Percentiles rank a stretch among this genome's conserved stretches.
phyloP scores from a whole-genome alignment of 2,888 invertebrate species.

The Melikaiella ostensackeni region DNA sequence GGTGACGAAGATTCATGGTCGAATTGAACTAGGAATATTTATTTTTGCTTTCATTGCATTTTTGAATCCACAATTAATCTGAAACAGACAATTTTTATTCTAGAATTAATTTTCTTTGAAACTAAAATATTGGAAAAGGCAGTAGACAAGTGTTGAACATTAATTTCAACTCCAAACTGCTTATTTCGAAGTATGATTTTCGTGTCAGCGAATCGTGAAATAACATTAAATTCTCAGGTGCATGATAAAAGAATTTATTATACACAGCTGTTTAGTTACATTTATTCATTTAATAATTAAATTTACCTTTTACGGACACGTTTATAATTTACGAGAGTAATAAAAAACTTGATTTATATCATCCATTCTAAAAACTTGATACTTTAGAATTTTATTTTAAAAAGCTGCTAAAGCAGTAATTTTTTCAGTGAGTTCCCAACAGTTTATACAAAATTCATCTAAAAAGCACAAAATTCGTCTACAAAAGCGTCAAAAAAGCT shows the following conservation, averaged over 20 bases:
- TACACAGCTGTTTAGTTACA: background rate
- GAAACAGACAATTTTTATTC: background rate
- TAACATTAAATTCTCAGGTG: background rate
- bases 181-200: background rate
- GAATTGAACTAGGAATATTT: background rate
- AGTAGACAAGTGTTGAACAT: background rate
- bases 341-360: too few relatives aligned
- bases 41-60: conserved; percentile 10
- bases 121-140: background rate
- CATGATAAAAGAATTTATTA: background rate
- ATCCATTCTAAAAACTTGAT: background rate
- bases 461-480: background rate
- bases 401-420: background rate
- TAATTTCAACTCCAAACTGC: background rate
- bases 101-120: background rate
- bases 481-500: background rate
- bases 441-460: background rate
- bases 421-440: background rate
- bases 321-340: too few relatives aligned
- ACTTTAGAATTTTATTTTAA: too few relatives aligned
- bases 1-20: background rate
- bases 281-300: background rate
- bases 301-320: too few relatives aligned
- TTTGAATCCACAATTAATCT: background rate
- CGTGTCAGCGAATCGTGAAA: background rate